Evolutionary conservation across 2,113 vertebrate genomes (phyloP), one percentile per base, ranked within the genome.

Genomic region (Harpagus bidentatus): DNA sequence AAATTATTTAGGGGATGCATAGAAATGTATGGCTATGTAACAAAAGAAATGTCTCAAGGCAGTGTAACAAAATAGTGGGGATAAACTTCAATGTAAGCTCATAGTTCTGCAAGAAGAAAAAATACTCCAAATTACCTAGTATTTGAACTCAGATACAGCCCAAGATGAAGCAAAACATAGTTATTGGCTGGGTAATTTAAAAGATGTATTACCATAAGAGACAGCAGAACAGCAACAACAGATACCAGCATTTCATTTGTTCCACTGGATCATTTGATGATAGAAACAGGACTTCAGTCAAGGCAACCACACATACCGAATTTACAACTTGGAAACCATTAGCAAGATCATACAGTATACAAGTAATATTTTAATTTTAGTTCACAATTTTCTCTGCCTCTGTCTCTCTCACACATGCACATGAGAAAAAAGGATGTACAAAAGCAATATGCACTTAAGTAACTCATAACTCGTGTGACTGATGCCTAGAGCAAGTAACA

Each of bases 51-150:
- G 0, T 20, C n/a, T 53, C 28, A 36, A 93, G 18, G 11, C 10
- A 48, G 4, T 0, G 1, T 5, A 86, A 71, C 11, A 56, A 82
- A 71, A 38, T 4, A 72, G 40, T 0, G 0, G 13, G 11, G 5
- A 29, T 45, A 22, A 74, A 42, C 6, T 2, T 48, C 28, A 36
- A 4, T 9, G 8, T 62, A 4, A 65, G 11, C 15, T 32, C 32
- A 15, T 3, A 48, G 16, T 8, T 40, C 18, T 36, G 34, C 8
- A 19, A 63, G 11, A 77, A 59, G 11, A 17, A 65, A 28, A 16
- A 63, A 32, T 8, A 36, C 76, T 13, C 18, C 16, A 7, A 26
- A 20, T 76, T 38, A 50, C 13, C 13, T 59, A 7, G 5, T 11
- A 48, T 63, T 63, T 5, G 0, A 71, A 32, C 29, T 79, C 32